These are phyloP conservation scores for Zaprionus capensis DNA, from an alignment of 1,140 invertebrate genomes.

Conservation along the genomic window DNA sequence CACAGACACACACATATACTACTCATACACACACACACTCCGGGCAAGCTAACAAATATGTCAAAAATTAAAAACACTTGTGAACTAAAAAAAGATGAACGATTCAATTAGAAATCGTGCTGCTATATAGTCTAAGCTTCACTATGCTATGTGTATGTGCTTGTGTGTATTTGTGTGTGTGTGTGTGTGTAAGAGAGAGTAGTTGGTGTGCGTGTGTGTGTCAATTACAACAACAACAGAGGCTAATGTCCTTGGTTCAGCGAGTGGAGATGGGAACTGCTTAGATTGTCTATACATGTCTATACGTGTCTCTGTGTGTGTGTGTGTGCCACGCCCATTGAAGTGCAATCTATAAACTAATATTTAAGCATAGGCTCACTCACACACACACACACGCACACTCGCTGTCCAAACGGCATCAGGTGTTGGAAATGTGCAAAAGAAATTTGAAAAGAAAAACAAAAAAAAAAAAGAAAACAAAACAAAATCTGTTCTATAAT, in stretches of 20 bases:
- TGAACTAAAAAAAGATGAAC: slow-evolving; percentile 28
- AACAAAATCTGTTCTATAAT: slow-evolving; percentile 47
- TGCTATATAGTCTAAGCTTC: slow-evolving; percentile 27
- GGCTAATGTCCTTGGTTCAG: slow-evolving; percentile 70
- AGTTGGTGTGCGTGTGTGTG: slow-evolving; percentile 16
- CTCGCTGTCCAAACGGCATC: slow-evolving; percentile 70
- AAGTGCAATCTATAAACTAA: slow-evolving; percentile 56
- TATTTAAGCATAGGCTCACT: slow-evolving; percentile 34
- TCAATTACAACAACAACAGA: slow-evolving; percentile 63
- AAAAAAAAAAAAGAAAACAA: slow-evolving; percentile 19
- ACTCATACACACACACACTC: slow-evolving; percentile 28
- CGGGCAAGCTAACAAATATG: slow-evolving; percentile 45
- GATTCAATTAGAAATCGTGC: neutral
- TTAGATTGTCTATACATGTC: neutral
- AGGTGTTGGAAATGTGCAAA: slow-evolving; percentile 72
- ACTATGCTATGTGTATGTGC: slow-evolving; percentile 32
- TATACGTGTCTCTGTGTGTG: neutral
- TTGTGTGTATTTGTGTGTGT: slow-evolving; percentile 26
- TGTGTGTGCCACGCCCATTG: slow-evolving; percentile 38
- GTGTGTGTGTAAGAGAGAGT: slow-evolving; percentile 27
- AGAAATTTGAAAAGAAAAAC: slow-evolving; percentile 22
- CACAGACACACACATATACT: slow-evolving; percentile 35
- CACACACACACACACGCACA: slow-evolving; percentile 20
- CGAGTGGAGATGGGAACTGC: slow-evolving; percentile 27
- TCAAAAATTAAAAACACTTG: slow-evolving; percentile 15